Percentiles rank a stretch among this genome's conserved stretches.
phyloP scores from a whole-genome alignment of 2,888 invertebrate genomes.

The Perithous albicinctus region DNA sequence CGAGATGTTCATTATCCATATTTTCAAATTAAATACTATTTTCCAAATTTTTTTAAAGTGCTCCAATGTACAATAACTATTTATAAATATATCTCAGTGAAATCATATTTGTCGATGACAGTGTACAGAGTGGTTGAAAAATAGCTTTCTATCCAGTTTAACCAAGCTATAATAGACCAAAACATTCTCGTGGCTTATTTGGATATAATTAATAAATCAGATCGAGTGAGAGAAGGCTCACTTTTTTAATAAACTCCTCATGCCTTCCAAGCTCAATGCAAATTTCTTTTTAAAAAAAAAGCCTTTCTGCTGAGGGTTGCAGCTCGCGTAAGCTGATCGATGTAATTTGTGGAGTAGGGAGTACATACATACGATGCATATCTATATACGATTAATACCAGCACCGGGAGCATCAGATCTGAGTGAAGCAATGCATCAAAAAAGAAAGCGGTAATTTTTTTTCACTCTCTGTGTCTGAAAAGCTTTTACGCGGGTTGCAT shows the following conservation, averaged over 20 bases:
- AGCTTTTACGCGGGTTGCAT: conserved; percentile 46
- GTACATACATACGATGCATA: conserved; percentile 9
- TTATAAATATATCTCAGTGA: neutral
- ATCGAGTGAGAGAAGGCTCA: neutral
- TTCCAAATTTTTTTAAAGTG: conserved; percentile 3
- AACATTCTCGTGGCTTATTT: neutral
- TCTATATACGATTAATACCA: conserved; percentile 2
- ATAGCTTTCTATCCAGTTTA: neutral
- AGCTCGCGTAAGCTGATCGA: conserved; percentile 7
- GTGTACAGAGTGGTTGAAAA: neutral
- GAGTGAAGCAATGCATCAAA: neutral
- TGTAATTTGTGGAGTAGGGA: neutral
- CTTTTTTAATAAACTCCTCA: neutral
- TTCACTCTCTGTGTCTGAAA: conserved; percentile 32
- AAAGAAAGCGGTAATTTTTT: conserved; percentile 43
- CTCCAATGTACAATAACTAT: neutral
- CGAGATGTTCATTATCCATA: neutral
- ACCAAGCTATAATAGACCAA: neutral
- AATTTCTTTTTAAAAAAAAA: conserved; percentile 17
- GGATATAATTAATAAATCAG: neutral
- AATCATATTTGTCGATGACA: neutral
- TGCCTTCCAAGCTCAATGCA: neutral
- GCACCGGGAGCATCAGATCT: neutral
- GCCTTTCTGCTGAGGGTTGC: neutral
- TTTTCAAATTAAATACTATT: neutral